Conservation (phyloP, 2,888 invertebrate genomes). For the Antitype chi region DNA sequence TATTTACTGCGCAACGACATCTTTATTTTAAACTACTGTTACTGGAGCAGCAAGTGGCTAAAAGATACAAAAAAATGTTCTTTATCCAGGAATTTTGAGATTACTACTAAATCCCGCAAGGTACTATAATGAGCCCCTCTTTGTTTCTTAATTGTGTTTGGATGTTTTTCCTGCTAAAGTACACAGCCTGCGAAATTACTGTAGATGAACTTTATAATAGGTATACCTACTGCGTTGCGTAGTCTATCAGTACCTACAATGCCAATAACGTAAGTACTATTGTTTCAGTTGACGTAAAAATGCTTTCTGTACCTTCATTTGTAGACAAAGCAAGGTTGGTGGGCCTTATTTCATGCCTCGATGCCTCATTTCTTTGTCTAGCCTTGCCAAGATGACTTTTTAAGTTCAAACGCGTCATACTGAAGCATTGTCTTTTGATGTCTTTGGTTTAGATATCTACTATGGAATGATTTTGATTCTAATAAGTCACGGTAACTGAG, state of each 20-base stretch:
- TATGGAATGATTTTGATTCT: conserved; percentile 18
- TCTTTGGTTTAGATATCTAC: conserved; percentile 2
- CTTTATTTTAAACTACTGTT: background rate
- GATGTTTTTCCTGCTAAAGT: background rate
- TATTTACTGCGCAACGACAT: background rate
- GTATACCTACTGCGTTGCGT: background rate
- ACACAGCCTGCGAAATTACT: background rate
- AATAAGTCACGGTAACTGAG: conserved; percentile 31
- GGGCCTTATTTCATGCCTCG: conserved; percentile 1
- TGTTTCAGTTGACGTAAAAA: conserved; percentile 41
- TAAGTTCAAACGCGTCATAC: conserved; percentile 41
- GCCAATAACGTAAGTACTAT: conserved; percentile 6
- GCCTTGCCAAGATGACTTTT: conserved; percentile 36
- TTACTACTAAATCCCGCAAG: background rate
- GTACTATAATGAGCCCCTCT: background rate
- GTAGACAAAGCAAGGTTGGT: conserved; percentile 58
- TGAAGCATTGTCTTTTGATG: conserved; percentile 39
- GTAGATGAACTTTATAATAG: background rate
- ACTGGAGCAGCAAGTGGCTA: background rate
- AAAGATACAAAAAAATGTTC: too few relatives aligned
- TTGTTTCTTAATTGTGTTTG: background rate
- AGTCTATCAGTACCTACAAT: conserved; percentile 3
- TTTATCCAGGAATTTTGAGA: background rate
- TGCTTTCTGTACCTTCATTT: conserved; percentile 35
- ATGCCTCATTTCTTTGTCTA: conserved; percentile 33